Conservation (phyloP, 2,888 invertebrate genomes). For the Nomada fucata region DNA sequence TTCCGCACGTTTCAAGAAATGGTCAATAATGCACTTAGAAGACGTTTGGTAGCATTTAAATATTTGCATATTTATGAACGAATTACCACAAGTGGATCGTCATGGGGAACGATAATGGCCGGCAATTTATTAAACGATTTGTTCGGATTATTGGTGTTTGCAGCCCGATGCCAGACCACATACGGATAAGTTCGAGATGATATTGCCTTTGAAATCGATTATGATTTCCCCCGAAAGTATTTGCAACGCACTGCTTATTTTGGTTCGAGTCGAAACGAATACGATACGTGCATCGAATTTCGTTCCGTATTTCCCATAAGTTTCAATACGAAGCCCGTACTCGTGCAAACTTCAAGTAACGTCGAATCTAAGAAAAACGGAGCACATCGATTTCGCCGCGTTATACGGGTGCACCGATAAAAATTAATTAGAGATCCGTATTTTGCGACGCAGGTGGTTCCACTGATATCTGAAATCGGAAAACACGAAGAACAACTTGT, state of each 20-base stretch:
- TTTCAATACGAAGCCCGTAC: conserved; percentile 22
- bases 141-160: conserved; percentile 11
- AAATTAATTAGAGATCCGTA: too few relatives aligned
- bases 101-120: conserved; percentile 53
- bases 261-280: neutral
- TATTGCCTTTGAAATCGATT: conserved; percentile 26
- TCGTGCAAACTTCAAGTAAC: too few relatives aligned
- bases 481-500: conserved; percentile 14
- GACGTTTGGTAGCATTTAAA: conserved; percentile 24
- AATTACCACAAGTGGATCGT: conserved; percentile 51
- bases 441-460: too few relatives aligned
- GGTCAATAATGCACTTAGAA: conserved; percentile 10
- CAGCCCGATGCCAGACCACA: conserved; percentile 5
- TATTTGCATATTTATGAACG: conserved; percentile 55
- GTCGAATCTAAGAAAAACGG: too few relatives aligned
- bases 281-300: too few relatives aligned
- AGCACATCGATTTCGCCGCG: too few relatives aligned
- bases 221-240: neutral
- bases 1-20: conserved; percentile 21
- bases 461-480: conserved; percentile 16
- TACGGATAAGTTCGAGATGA: conserved; percentile 14
- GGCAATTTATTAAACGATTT: conserved; percentile 39
- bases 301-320: too few relatives aligned
- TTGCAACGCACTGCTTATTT: neutral
- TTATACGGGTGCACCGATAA: too few relatives aligned